Evolutionary conservation across 2,797 vertebrate species (phyloP).

Genomic region (Oophaga sylvatica): DNA sequence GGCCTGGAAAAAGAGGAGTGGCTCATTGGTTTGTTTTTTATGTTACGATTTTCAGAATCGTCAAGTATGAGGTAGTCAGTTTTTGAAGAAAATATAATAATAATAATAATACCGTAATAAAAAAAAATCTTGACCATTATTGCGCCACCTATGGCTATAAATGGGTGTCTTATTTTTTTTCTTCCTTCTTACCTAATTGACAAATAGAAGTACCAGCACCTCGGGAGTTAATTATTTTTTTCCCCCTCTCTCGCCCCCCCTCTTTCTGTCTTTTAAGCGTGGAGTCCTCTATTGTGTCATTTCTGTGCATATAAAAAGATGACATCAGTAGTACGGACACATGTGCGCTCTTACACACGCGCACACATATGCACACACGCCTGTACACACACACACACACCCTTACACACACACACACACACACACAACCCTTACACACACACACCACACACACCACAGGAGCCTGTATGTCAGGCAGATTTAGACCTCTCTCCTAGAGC

Average conservation of each 20-base stretch:
- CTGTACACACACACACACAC: no score
- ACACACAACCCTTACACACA: no score
- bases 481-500: conserved; percentile 36
- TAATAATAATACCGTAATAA: no score
- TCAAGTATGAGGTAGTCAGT: not conserved
- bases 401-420: no score
- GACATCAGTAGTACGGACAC: conserved; percentile 46
- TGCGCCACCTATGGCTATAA: not conserved
- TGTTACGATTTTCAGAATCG: no score
- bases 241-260: not conserved
- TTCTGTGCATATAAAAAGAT: conserved; percentile 36
- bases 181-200: not conserved
- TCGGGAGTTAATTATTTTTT: conserved; percentile 30
- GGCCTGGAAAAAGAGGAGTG: no score
- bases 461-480: conserved; percentile 27
- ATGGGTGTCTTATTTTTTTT: not conserved
- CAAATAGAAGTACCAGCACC: not conserved
- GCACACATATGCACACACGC: conserved; percentile 14
- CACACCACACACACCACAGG: not conserved
- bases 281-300: conserved; percentile 46
- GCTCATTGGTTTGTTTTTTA: no score
- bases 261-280: not conserved
- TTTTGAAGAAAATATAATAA: not conserved
- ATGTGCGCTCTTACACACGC: not conserved
- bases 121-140: not conserved